phyloP scores from a whole-genome alignment of 1,140 invertebrate species.

The Mylabris phalerata region DNA sequence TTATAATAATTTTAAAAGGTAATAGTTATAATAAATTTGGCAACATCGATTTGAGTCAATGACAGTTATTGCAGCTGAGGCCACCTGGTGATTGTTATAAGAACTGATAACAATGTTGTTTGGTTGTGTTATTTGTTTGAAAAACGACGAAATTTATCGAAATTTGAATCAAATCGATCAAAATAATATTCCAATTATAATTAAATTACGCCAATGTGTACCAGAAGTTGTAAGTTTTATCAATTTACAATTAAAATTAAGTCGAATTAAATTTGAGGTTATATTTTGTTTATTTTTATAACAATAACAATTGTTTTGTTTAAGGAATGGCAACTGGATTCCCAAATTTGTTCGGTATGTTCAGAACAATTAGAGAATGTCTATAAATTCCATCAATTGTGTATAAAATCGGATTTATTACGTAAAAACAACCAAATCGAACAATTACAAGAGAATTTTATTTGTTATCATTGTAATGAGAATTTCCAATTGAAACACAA shows the following conservation, averaged over 20 bases:
- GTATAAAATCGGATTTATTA: conserved; percentile 20
- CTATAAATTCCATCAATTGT: conserved; percentile 21
- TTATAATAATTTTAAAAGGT: no score
- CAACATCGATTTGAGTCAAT: no score
- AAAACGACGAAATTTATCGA: not conserved
- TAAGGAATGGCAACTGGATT: conserved; percentile 23
- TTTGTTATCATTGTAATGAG: conserved; percentile 16
- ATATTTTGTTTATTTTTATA: not conserved
- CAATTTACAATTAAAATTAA: not conserved
- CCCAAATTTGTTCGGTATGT: conserved; percentile 17
- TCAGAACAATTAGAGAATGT: conserved; percentile 17
- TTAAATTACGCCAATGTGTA: conserved; percentile 24
- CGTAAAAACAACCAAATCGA: conserved; percentile 1
- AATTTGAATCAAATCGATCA: conserved; percentile 9
- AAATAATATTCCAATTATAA: conserved; percentile 10
- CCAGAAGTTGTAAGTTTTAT: conserved; percentile 30
- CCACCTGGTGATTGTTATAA: no score
- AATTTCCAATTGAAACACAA: conserved; percentile 7
- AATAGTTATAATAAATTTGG: no score
- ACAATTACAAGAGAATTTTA: conserved; percentile 5
- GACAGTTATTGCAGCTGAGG: no score
- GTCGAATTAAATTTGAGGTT: not conserved
- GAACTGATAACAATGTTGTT: not conserved
- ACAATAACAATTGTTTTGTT: not conserved
- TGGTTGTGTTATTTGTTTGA: conserved; percentile 2